Percentiles rank a stretch among this genome's conserved stretches.
These are phyloP conservation scores for Salvelinus namaycush DNA, from an alignment of 2,113 vertebrate genomes.

Conservation along the genomic window DNA sequence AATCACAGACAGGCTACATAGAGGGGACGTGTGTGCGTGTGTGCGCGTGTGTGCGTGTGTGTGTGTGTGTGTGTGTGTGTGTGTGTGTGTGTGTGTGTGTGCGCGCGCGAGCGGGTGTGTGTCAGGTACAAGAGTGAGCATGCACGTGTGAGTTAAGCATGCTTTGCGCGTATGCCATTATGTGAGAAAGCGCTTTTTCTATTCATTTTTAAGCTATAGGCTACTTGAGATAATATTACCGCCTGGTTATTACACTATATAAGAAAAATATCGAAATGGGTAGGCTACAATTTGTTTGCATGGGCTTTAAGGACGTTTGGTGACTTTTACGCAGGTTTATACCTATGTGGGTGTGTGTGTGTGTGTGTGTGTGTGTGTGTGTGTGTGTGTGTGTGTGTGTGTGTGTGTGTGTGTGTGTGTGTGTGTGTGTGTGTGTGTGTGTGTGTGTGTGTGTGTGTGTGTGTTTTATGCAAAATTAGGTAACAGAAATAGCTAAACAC, in stretches of 20 bases:
- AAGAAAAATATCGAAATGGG: background rate
- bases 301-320: conserved; percentile 6
- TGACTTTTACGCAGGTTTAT: background rate
- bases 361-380: conserved; percentile 11
- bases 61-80: background rate
- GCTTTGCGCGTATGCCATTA: background rate
- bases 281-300: background rate
- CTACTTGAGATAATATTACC: too few relatives aligned
- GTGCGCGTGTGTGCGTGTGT: background rate
- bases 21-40: background rate
- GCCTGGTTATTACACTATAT: background rate
- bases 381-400: background rate
- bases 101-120: background rate
- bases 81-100: background rate
- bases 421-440: conserved; percentile 9
- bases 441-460: background rate
- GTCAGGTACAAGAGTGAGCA: background rate
- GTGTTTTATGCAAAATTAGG: background rate
- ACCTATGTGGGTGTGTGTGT: background rate
- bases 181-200: too few relatives aligned
- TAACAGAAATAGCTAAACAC: background rate
- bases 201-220: too few relatives aligned
- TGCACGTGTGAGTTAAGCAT: background rate
- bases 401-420: background rate
- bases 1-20: conserved; percentile 51